Base-by-base conservation (phyloP, 2,797 vertebrate genomes). In the Oryzias dopingdopingensis region DNA sequence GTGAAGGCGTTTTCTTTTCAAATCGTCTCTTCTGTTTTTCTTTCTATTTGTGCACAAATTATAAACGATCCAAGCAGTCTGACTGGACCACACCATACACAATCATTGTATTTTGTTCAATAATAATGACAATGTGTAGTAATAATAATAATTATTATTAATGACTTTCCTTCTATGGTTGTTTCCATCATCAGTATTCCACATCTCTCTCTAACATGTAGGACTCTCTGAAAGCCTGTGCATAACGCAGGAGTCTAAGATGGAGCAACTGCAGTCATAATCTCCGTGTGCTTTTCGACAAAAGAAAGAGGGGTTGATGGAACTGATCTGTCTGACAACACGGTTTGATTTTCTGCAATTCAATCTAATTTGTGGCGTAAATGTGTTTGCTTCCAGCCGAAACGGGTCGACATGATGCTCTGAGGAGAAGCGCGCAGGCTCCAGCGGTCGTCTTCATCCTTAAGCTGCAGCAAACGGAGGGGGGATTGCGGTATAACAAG, bases 381-480 rank as follows among this genome's bases (percentile, higher is more conserved):
- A 60, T 75, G 47, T 67, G 74, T 65, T 29, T 44, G n/a, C 68
- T 74, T 77, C 65, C 51, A 85, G 86, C 72, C 20, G 69, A 58
- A 75, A 54, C 66, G 65, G 18, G 62, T 65, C 59, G 71, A 76
- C 74, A 91, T 81, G 88, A 85, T 89, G 88, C 90, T 72, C 81
- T 91, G 87, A 90, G 80, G 68, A 82, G 74, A 67, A 52, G 56
- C 20, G 65, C 70, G 14, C 82, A 83, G 78, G 77, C 77, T 76
- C 72, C 72, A 70, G 74, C 70, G 81, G 71, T 83, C 64, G 80
- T 76, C 76, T 67, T 84, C 66, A 71, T 82, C 79, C 74, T 18
- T 74, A 79, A 84, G 86, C 90, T 90, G 88, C 87, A 87, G 86
- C 77, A 80, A 84, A 71, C 73, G 76, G 79, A 86, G 77, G 71